Evolutionary conservation across 1,140 invertebrate genomes (phyloP).

Genomic region (Papilio helenus): DNA sequence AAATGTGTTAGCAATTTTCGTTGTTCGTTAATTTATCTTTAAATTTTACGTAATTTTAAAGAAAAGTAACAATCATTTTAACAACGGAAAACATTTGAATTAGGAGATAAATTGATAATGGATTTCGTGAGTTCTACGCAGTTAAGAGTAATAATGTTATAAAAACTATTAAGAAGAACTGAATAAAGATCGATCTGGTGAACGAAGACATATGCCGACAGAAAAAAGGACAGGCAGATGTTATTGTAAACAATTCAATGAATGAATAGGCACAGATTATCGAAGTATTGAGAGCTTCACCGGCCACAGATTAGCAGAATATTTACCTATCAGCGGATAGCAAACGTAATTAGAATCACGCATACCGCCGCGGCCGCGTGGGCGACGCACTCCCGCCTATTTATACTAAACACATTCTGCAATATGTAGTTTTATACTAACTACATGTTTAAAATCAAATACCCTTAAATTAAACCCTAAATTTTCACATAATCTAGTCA

Average conservation of each 20-base stretch:
- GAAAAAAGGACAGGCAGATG: not conserved
- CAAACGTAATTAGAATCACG: slow-evolving; percentile 38
- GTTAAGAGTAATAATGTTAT: too few species aligned
- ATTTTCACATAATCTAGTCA: too few species aligned
- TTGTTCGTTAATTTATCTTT: slow-evolving; percentile 1
- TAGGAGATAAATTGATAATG: too few species aligned
- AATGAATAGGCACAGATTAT: not conserved
- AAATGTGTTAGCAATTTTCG: slow-evolving; percentile 1
- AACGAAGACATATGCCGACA: too few species aligned
- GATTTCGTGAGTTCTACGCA: too few species aligned
- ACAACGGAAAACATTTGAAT: not conserved
- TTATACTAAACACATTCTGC: slow-evolving; percentile 26
- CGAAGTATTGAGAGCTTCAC: not conserved
- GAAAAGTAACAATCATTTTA: not conserved
- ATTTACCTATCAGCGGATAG: slow-evolving; percentile 32
- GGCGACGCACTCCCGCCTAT: slow-evolving; percentile 34
- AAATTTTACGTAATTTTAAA: not conserved
- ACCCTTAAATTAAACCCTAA: not conserved
- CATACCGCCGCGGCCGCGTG: slow-evolving; percentile 32
- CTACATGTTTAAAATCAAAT: not conserved
- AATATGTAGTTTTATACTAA: not conserved
- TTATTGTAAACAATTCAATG: not conserved
- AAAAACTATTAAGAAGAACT: too few species aligned
- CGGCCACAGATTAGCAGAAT: slow-evolving; percentile 27
- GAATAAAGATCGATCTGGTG: too few species aligned